A percentile compares a stretch with the other conserved stretches of the same genome.
Conservation (phyloP, 2,113 vertebrate species). For the Maccullochella peelii region DNA sequence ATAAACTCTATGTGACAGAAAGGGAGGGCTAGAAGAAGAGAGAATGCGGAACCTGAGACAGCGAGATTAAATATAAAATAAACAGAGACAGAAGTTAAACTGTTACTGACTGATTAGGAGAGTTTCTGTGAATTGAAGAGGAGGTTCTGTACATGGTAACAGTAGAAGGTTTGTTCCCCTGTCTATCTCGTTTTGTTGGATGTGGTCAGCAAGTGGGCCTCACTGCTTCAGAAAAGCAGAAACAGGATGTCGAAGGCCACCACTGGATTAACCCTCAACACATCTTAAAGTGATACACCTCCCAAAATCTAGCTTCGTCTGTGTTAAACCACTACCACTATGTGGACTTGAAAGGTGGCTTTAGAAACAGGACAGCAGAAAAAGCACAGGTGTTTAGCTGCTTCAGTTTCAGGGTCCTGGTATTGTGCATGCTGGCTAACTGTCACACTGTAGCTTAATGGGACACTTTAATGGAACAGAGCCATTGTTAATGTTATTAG, state of each 20-base stretch:
- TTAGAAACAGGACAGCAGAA: not conserved
- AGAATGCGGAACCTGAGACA: not conserved
- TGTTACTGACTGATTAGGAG: conserved; percentile 7
- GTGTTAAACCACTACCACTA: not conserved
- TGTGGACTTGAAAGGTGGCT: not conserved
- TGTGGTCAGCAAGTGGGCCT: conserved; percentile 1
- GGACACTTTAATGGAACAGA: not conserved
- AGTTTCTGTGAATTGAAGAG: conserved; percentile 7
- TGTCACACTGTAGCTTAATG: not conserved
- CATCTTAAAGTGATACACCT: not conserved
- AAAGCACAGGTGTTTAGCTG: not conserved
- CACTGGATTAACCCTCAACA: not conserved
- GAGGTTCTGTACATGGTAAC: too few species aligned
- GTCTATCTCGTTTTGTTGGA: not conserved
- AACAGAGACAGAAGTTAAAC: not conserved
- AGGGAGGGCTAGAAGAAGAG: not conserved
- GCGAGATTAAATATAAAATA: not conserved
- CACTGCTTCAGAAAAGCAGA: not conserved
- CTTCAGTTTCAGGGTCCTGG: not conserved
- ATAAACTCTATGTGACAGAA: not conserved
- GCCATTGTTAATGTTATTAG: not conserved
- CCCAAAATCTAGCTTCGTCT: not conserved
- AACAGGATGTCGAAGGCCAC: conserved; percentile 9
- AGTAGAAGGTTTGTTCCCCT: not conserved
- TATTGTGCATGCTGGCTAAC: too few species aligned